These are phyloP conservation scores for Meloidogyne hapla DNA, from an alignment of 1,140 invertebrate species.

Conservation along the genomic window DNA sequence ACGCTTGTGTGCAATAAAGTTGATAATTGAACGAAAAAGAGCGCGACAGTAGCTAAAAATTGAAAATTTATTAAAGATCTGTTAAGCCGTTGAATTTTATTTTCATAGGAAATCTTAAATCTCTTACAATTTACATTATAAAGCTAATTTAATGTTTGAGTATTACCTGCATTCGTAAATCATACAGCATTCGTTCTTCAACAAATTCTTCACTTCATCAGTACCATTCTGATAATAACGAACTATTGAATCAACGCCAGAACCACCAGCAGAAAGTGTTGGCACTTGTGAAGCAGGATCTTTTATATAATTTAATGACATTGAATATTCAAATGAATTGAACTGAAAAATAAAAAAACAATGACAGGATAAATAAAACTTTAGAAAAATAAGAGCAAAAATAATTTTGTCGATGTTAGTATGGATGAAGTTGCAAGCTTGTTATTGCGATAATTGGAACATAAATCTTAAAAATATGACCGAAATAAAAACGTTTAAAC, in stretches of 20 bases:
- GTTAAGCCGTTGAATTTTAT: neutral
- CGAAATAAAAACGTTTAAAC: too few species aligned
- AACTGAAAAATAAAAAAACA: constrained; percentile 13
- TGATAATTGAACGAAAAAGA: constrained; percentile 36
- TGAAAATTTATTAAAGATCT: neutral
- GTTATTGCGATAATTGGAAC: too few species aligned
- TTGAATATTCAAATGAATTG: constrained; percentile 15
- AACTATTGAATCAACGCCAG: constrained; percentile 32
- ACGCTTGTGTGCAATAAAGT: constrained; percentile 37
- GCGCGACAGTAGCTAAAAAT: constrained; percentile 32
- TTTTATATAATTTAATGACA: constrained; percentile 40
- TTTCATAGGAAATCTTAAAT: neutral
- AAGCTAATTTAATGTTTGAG: neutral
- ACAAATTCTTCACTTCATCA: constrained; percentile 37
- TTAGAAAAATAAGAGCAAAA: too few species aligned
- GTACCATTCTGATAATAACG: constrained; percentile 30
- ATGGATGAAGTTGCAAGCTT: too few species aligned
- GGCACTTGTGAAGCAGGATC: constrained; percentile 31
- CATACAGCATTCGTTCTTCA: constrained; percentile 36
- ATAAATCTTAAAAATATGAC: too few species aligned
- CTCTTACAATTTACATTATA: neutral
- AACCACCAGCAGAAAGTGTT: constrained; percentile 11
- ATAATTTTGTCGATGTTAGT: too few species aligned
- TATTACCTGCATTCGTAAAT: constrained; percentile 38
- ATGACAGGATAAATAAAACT: too few species aligned